Percentiles rank a stretch among this genome's conserved stretches.
Conservation (phyloP, 2,797 vertebrate genomes). For the Gambelia wislizenii region DNA sequence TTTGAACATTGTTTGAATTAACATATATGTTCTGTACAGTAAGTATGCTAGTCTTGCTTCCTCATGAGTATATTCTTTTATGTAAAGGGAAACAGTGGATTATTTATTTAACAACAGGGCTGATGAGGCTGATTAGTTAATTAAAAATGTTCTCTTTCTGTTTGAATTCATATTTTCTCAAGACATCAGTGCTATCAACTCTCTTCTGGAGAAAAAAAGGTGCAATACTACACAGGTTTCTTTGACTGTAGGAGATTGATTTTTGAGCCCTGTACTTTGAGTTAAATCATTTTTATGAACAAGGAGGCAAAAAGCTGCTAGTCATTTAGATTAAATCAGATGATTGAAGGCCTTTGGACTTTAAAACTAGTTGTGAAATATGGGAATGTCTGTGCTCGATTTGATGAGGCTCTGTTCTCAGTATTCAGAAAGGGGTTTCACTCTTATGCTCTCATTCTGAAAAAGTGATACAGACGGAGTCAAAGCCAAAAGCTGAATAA, state of each 20-base stretch:
- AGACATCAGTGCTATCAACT: not conserved
- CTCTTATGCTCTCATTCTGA: not conserved
- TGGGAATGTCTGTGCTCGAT: constrained; percentile 18
- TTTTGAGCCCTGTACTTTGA: constrained; percentile 8
- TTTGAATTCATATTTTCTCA: not conserved
- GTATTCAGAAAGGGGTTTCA: not conserved
- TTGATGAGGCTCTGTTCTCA: not conserved
- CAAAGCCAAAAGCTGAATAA: not conserved
- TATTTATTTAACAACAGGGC: not conserved
- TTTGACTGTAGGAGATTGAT: constrained; percentile 26
- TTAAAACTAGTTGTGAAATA: constrained; percentile 36
- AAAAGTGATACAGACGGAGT: not conserved
- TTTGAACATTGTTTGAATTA: too few relatives aligned
- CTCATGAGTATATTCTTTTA: not conserved
- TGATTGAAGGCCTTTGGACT: constrained; percentile 48
- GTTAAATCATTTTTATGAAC: constrained; percentile 50
- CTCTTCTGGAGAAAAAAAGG: not conserved
- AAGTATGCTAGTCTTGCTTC: not conserved
- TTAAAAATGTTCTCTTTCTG: constrained; percentile 5
- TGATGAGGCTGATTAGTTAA: not conserved
- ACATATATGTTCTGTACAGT: not conserved
- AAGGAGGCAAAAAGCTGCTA: constrained; percentile 32
- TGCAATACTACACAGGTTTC: not conserved
- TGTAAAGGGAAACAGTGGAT: not conserved
- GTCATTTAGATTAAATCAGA: constrained; percentile 43